Evolutionary conservation across 2,113 vertebrate species (phyloP).

Genomic region (Hoplias malabaricus): DNA sequence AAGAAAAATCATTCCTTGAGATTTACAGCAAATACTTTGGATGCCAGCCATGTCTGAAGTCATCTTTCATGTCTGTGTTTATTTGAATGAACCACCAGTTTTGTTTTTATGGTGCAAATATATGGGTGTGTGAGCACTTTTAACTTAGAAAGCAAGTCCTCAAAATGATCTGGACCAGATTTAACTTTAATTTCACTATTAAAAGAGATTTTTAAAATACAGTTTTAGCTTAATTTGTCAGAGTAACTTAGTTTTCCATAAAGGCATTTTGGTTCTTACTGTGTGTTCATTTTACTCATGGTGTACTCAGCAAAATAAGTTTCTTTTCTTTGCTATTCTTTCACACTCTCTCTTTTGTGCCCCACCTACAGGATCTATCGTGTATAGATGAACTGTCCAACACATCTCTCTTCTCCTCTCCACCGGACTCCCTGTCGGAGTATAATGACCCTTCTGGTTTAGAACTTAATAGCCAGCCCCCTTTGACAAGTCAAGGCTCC

Average conservation of each 20-base stretch:
- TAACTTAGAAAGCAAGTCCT: not conserved
- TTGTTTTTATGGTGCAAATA: not conserved
- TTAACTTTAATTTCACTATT: not conserved
- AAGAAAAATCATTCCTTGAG: not conserved
- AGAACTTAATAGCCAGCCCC: constrained; percentile 75
- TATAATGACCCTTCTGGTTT: constrained; percentile 84
- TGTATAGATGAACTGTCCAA: constrained; percentile 89
- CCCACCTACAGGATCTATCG: constrained; percentile 79
- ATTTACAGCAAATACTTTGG: constrained; percentile 16
- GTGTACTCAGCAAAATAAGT: too few relatives aligned
- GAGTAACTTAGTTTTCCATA: too few relatives aligned
- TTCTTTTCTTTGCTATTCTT: too few relatives aligned
- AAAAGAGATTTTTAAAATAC: not conserved
- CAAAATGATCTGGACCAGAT: not conserved
- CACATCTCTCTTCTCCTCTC: constrained; percentile 89
- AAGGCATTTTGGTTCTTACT: too few relatives aligned
- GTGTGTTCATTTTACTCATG: too few relatives aligned
- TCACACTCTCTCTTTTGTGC: not conserved
- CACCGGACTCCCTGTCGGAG: constrained; percentile 89
- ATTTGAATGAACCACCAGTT: not conserved
- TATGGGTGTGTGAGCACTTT: not conserved
- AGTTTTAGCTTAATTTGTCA: too few relatives aligned
- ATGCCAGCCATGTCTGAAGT: constrained; percentile 6
- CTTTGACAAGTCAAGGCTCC: constrained; percentile 83
- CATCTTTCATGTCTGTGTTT: not conserved